Percentiles rank a stretch among this genome's conserved stretches.
Conservation (phyloP, 2,797 vertebrate species). For the Hydrolagus colliei region DNA sequence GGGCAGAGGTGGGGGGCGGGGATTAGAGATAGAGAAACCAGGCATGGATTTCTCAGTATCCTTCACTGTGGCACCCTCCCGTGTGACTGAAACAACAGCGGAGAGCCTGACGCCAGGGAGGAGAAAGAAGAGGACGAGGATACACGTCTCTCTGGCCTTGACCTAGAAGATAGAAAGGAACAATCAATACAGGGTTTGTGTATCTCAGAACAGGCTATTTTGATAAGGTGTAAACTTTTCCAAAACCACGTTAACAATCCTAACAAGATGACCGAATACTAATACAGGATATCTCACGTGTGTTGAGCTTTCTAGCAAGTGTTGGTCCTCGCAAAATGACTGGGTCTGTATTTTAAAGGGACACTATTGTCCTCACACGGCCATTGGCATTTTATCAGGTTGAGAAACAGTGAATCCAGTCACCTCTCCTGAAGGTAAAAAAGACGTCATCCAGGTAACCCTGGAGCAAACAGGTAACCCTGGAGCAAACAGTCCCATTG, state of each 20-base stretch:
- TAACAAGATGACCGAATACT: background rate
- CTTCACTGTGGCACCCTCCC: slow-evolving; percentile 47
- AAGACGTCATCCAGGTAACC: no score
- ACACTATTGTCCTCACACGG: background rate
- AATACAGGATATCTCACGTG: background rate
- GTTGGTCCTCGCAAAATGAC: background rate
- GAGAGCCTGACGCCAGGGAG: slow-evolving; percentile 57
- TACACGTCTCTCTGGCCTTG: slow-evolving; percentile 63
- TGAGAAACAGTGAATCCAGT: background rate
- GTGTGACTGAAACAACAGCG: slow-evolving; percentile 54
- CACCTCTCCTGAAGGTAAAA: no score
- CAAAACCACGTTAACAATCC: background rate
- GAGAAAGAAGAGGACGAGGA: slow-evolving; percentile 67
- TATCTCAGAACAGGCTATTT: background rate
- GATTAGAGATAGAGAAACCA: background rate
- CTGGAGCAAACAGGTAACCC: no score
- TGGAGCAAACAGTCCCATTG: no score
- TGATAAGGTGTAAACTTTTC: background rate
- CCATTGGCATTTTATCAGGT: background rate
- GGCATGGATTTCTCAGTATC: background rate
- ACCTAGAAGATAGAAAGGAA: slow-evolving; percentile 63
- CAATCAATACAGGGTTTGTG: background rate
- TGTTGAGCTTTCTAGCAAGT: background rate
- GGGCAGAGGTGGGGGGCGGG: no score
- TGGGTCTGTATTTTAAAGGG: background rate